Evolutionary conservation across 2,888 invertebrate genomes (phyloP), one percentile per base, ranked within the genome.

Genomic region (Brachyptera risi): DNA sequence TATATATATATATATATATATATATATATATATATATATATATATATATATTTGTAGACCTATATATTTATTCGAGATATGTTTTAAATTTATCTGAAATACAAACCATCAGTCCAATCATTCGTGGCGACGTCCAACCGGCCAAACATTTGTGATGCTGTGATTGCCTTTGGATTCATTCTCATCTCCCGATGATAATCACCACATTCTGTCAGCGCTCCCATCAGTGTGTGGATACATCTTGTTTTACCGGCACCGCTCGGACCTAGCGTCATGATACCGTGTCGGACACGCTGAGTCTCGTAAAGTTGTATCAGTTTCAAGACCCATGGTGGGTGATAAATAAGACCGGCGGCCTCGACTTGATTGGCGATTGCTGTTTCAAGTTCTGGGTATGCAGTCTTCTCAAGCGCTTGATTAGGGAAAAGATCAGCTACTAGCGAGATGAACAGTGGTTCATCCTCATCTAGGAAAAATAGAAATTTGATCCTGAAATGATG

Each of bases 121-220:
- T 97, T 97, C 1, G 96, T 97, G 1, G 96, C 96, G 0, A 97
- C 96, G 72, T 97, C 96, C 21, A 96, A 78, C 26, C 94, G 83
- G 0, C 97, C 97, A 73, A 97, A 97, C 97, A 97, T 97, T 80
- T 97, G 96, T 0, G 96, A 87, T 0, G 96, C 92, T 13, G 96
- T 96, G 70, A 97, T 96, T 15, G 96, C 92, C 78, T 97, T 97
- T 0, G 97, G 97, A 76, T 97, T 97, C 96, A 97, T 96, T 67
- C 96, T 80, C 94, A 96, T 94, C 80, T 97, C 96, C 67, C 90
- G 88, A 75, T 96, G 96, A 2, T 79, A 81, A 40, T 89, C 83
- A 40, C 93, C 96, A 72, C 87, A 88, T 69, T 91, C 87, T 0
- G 93, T 88, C 67, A 97, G 78, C 1, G 96, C 86, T 72, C 87